phyloP scores from a whole-genome alignment of 53 echinoderm and acorn worm species.

The Actinopyga echinites region DNA sequence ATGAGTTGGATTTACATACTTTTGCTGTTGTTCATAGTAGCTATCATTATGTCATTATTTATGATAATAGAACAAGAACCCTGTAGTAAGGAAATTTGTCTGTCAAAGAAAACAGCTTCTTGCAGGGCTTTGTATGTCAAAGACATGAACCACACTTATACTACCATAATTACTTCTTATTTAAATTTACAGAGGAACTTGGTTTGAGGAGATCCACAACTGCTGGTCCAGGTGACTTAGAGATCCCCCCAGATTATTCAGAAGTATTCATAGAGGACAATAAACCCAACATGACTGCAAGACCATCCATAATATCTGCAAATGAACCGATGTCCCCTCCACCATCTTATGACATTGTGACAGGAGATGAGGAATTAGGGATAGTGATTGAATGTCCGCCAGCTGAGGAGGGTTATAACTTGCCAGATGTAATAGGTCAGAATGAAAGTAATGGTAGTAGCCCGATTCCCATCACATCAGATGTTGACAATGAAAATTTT shows the following conservation, averaged over 20 bases:
- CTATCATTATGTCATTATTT: too few relatives aligned
- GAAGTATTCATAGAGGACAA: conserved; percentile 47
- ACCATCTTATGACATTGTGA: conserved; percentile 71
- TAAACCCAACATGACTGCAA: conserved; percentile 15
- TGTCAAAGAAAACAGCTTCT: too few relatives aligned
- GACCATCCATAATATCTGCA: conserved; percentile 21
- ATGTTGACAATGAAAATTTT: not conserved
- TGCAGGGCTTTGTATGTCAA: too few relatives aligned
- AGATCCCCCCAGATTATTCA: conserved; percentile 80
- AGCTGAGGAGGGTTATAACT: not conserved
- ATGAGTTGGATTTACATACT: too few relatives aligned
- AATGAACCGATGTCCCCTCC: conserved; percentile 75
- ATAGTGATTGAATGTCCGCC: conserved; percentile 20
- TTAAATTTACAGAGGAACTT: conserved; percentile 64
- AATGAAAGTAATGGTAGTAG: not conserved
- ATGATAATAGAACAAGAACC: too few relatives aligned
- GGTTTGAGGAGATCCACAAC: conserved; percentile 73
- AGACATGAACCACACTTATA: too few relatives aligned
- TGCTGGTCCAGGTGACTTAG: conserved; percentile 48
- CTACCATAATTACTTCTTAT: not conserved
- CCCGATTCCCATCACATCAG: not conserved
- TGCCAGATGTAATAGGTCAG: conserved; percentile 24
- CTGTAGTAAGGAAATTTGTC: too few relatives aligned
- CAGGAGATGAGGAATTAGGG: conserved; percentile 47
- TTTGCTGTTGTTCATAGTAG: too few relatives aligned